Percentiles rank a stretch among this genome's conserved stretches.
Conservation (phyloP, 1,140 invertebrate species). For the Wasmannia auropunctata region DNA sequence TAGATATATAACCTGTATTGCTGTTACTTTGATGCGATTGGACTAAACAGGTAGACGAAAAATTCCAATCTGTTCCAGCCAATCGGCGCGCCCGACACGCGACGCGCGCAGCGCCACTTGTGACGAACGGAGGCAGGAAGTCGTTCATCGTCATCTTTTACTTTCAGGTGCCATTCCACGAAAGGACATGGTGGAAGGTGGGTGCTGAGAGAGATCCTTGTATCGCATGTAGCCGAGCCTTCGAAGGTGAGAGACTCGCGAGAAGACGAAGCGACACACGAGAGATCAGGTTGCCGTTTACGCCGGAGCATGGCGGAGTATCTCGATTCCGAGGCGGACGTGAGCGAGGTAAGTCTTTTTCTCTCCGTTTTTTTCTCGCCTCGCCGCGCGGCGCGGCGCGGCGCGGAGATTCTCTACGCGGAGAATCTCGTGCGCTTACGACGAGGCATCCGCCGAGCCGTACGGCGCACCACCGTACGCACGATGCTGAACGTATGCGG, state of each 20-base stretch:
- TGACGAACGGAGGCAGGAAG: neutral
- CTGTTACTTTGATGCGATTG: too few species aligned
- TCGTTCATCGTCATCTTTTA: neutral
- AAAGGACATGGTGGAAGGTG: neutral
- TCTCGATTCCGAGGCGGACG: conserved; percentile 93
- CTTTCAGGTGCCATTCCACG: neutral
- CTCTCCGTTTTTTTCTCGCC: neutral
- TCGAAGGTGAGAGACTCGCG: neutral
- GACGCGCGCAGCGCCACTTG: neutral
- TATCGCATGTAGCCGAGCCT: neutral
- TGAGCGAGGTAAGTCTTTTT: conserved; percentile 89
- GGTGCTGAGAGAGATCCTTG: too few species aligned
- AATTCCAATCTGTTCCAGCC: too few species aligned
- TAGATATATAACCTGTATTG: too few species aligned
- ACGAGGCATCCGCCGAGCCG: too few species aligned
- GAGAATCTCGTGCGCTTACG: neutral
- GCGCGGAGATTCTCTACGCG: neutral
- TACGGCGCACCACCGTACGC: neutral
- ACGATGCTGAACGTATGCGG: neutral
- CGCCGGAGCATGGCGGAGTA: conserved; percentile 87
- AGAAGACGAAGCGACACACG: neutral
- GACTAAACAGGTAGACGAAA: too few species aligned
- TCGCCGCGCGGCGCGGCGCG: too few species aligned
- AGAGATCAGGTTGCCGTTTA: neutral
- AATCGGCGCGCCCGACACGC: neutral